Evolutionary conservation across 2,888 invertebrate genomes (phyloP), one percentile per base, ranked within the genome.

Genomic region (Agrotis puta): DNA sequence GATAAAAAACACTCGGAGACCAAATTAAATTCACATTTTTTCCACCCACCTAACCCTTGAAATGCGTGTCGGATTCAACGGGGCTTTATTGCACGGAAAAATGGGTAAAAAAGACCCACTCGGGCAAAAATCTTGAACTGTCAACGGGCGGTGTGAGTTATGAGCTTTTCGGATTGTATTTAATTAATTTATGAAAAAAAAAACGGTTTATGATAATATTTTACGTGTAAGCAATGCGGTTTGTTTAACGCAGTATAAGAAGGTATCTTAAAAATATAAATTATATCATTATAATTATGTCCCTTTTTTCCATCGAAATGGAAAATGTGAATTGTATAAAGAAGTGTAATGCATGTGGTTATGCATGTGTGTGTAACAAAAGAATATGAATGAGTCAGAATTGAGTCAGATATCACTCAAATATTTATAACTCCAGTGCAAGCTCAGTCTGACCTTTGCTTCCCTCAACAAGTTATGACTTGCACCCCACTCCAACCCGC

Each of bases 61-160:
- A 89, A 89, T 87, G 92, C 92, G 92, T 92, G 91, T 92, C 93
- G 91, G 89, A 89, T 91, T 91, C 91, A 90, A 89, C 89, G 88
- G 83, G 87, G 83, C 82, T 94, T 93, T 94, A 94, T 94, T 92
- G 92, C 90, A 88, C 89, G 94, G 94, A 94, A 94, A 94, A 93
- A 92, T 89, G 90, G 91, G 85, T 87, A 89, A 92, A 92, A 91
- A 90, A 88, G 86, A 88, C 85, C 85, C 88, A 87, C 86, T 87
- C 86, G 84, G 85, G 86, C 86, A 88, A 88, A 88, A 89, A 85
- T 88, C 90, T 88, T 87, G 83, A 88, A 87, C 87, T 84, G 87
- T 85, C 83, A 85, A 82, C 74, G 80, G 47, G 65, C 77, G 81
- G 81, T 72, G 22, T 57, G 87, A 87, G 80, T 64, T 45, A 85